Conservation (phyloP, 2,113 vertebrate species). For the Cryptotis parvus region DNA sequence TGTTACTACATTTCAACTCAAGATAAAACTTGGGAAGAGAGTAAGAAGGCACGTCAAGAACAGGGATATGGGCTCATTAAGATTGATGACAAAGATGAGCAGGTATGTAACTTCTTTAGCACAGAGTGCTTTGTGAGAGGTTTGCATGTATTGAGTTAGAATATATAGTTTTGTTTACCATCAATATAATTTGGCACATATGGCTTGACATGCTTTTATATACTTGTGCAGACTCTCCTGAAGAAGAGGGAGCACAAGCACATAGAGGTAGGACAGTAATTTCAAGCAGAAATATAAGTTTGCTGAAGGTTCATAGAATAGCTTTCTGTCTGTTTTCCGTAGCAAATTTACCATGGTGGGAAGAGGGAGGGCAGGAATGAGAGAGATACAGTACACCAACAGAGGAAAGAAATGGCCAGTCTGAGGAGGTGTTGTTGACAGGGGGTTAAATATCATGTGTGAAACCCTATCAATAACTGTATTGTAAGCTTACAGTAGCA, state of each 20-base stretch:
- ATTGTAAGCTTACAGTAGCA: no score
- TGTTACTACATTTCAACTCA: slow-evolving; percentile 59
- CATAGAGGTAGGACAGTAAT: not conserved
- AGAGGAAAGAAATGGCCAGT: no score
- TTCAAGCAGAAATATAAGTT: not conserved
- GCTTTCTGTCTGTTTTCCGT: no score
- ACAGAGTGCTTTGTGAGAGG: not conserved
- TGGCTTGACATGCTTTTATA: not conserved
- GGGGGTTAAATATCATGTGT: no score
- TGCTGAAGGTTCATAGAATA: no score
- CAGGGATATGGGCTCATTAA: not conserved
- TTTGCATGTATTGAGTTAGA: not conserved
- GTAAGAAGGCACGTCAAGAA: not conserved
- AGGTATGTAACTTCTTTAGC: not conserved
- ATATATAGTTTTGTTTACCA: not conserved
- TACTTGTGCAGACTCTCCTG: not conserved
- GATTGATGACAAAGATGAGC: slow-evolving; percentile 14
- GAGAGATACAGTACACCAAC: no score
- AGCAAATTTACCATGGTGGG: no score
- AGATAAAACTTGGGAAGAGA: slow-evolving; percentile 19
- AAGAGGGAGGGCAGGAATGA: no score
- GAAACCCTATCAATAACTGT: no score
- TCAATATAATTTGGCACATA: not conserved
- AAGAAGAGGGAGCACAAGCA: rapidly evolving
- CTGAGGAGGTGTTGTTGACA: no score